A percentile compares a stretch with the other conserved stretches of the same genome.
phyloP scores from a whole-genome alignment of 2,113 vertebrate genomes.

The Sturnira hondurensis region DNA sequence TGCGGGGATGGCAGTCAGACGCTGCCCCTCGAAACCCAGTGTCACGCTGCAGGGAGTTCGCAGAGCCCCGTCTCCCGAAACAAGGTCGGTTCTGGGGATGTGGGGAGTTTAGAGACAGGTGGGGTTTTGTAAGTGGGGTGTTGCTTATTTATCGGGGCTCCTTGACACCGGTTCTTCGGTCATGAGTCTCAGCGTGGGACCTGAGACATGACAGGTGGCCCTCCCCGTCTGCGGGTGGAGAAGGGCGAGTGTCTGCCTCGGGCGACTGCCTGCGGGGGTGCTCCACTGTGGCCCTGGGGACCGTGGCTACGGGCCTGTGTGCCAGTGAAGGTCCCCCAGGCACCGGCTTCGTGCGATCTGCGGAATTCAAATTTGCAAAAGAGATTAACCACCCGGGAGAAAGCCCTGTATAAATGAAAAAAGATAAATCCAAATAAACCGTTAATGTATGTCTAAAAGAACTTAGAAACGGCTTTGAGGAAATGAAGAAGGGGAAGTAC shows the following conservation, averaged over 20 bases:
- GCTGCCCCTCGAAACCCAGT: background rate
- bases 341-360: too few relatives aligned
- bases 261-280: too few relatives aligned
- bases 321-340: background rate
- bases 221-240: accelerated
- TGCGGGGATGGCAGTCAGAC: background rate
- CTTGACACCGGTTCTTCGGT: background rate
- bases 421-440: background rate
- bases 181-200: background rate
- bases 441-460: background rate
- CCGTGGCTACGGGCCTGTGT: background rate
- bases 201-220: accelerated
- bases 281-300: accelerated
- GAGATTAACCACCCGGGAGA: background rate
- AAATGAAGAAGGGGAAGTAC: background rate
- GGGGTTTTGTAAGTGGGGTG: accelerated
- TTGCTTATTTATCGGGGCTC: background rate
- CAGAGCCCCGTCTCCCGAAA: accelerated
- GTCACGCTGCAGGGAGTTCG: accelerated
- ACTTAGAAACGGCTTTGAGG: background rate
- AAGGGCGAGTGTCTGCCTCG: too few relatives aligned
- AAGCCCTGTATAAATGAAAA: background rate
- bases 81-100: background rate
- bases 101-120: background rate
- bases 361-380: background rate